A percentile compares a stretch with the other conserved stretches of the same genome.
These are phyloP conservation scores for Ophraella communa DNA, from an alignment of 2,888 invertebrate species.

Conservation along the genomic window DNA sequence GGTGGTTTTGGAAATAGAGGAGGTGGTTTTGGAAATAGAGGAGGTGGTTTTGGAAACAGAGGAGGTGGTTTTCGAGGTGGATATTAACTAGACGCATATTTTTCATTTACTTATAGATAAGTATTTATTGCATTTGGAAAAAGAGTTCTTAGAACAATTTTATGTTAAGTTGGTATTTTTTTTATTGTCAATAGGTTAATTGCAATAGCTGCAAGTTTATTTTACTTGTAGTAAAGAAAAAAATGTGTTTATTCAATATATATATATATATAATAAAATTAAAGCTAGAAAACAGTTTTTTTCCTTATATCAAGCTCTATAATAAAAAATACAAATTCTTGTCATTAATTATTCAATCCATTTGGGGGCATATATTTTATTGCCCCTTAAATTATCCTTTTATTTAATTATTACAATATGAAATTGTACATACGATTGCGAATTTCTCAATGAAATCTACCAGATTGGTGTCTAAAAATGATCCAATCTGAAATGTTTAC, in stretches of 20 bases:
- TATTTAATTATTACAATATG: neutral
- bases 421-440: neutral
- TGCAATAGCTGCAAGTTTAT: no score
- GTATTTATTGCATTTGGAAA: conserved; percentile 8
- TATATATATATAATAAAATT: no score
- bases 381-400: no score
- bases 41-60: neutral
- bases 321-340: neutral
- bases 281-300: no score
- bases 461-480: conserved; percentile 35
- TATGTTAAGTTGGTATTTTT: neutral
- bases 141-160: neutral
- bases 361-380: no score
- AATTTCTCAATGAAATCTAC: conserved; percentile 6
- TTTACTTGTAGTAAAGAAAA: no score
- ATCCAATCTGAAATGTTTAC: conserved; percentile 61
- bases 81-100: neutral
- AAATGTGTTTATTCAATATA: no score
- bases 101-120: neutral
- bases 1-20: conserved; percentile 42
- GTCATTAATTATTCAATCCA: no score
- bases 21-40: conserved; percentile 34
- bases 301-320: neutral
- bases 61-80: neutral
- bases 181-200: no score